A percentile compares a stretch with the other conserved stretches of the same genome.
Conservation (phyloP, 1,140 invertebrate species). For the Heterodera schachtii region DNA sequence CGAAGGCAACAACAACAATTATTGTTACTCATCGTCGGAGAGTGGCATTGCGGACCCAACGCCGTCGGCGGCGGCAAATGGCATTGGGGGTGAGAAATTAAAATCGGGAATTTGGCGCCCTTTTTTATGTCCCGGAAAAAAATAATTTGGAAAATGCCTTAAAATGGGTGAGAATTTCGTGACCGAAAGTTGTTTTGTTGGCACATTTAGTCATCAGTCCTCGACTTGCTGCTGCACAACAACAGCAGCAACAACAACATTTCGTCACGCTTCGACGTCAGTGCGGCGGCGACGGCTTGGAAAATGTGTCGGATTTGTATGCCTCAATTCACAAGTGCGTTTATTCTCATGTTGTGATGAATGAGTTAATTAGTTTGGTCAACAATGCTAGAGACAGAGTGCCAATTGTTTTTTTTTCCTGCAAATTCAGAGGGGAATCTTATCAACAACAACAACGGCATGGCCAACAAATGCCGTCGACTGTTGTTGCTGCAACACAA, state of each 20-base stretch:
- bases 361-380: no score
- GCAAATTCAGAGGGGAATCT: neutral
- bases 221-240: neutral
- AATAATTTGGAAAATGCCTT: no score
- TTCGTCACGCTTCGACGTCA: neutral
- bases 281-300: neutral
- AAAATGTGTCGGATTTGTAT: conserved; percentile 9
- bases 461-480: neutral
- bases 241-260: neutral
- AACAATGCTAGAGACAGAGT: no score
- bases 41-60: neutral
- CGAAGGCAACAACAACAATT: neutral
- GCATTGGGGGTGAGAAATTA: neutral
- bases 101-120: no score
- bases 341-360: neutral
- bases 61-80: neutral
- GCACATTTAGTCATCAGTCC: neutral
- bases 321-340: neutral
- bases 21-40: neutral
- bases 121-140: no score
- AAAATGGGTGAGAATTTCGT: no score
- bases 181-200: neutral
- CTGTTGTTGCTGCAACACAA: neutral
- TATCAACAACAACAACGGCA: neutral
- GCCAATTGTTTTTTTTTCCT: neutral